Evolutionary conservation across 2,113 vertebrate species (phyloP).

Genomic region (Dermatemys mawii): DNA sequence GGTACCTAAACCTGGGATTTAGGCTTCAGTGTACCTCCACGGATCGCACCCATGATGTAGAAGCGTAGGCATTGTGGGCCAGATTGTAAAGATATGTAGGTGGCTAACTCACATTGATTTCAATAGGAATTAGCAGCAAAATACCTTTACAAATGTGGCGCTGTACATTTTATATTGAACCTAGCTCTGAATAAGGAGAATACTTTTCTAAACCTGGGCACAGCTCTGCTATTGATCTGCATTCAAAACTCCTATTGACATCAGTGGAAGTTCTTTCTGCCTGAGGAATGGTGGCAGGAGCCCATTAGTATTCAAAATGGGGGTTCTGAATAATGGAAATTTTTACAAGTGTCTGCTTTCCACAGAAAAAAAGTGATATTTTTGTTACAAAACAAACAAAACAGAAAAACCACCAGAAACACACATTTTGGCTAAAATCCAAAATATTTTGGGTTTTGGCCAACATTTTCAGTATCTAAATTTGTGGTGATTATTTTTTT

Average conservation of each 20-base stretch:
- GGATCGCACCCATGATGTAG: neutral
- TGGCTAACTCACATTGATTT: neutral
- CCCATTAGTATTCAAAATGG: neutral
- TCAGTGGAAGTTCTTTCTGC: neutral
- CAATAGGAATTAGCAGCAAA: neutral
- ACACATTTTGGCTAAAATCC: neutral
- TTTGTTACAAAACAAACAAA: neutral
- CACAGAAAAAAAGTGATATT: neutral
- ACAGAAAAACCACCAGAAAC: neutral
- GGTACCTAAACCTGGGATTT: neutral
- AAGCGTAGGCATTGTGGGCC: neutral
- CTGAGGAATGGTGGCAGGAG: neutral
- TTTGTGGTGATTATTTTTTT: neutral
- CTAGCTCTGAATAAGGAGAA: fast-evolving
- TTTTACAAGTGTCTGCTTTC: neutral
- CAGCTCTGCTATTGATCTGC: neutral
- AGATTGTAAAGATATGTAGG: neutral
- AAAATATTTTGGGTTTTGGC: neutral
- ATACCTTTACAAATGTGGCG: neutral
- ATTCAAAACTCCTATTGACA: fast-evolving
- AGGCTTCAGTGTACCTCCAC: neutral
- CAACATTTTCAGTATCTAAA: neutral
- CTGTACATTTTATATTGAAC: neutral
- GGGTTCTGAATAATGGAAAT: neutral
- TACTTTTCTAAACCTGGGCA: fast-evolving